Evolutionary conservation across 2,113 vertebrate species (phyloP).

Genomic region (Mesocricetus auratus): DNA sequence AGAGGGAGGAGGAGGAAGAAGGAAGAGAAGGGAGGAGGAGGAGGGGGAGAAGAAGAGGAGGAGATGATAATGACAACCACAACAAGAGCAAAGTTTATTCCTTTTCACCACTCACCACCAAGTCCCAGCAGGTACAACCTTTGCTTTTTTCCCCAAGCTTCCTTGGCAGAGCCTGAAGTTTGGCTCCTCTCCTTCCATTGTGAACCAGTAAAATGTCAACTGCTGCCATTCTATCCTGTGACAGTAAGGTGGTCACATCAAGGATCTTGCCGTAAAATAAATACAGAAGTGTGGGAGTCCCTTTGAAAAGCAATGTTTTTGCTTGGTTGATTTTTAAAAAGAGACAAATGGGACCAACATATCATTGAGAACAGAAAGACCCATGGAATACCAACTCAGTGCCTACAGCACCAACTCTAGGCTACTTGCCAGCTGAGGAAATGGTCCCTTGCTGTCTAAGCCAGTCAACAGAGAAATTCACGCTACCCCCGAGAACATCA

Average conservation of each 20-base stretch:
- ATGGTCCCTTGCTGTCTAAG: not conserved
- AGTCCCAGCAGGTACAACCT: not conserved
- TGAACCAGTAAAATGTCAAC: not conserved
- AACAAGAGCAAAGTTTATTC: not conserved
- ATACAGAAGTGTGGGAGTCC: not conserved
- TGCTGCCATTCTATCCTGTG: not conserved
- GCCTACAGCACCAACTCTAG: not conserved
- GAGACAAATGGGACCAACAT: not conserved
- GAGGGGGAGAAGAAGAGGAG: not conserved
- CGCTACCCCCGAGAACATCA: not conserved
- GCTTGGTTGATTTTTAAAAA: not conserved
- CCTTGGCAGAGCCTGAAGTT: not conserved
- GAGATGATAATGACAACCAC: not conserved
- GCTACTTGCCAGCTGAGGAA: not conserved
- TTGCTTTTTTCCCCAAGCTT: not conserved
- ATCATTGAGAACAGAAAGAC: not conserved
- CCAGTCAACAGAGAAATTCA: not conserved
- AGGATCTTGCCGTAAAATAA: not conserved
- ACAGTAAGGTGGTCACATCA: not conserved
- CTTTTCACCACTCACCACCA: not conserved
- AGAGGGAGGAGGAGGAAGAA: not conserved
- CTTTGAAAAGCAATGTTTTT: slow-evolving; percentile 32
- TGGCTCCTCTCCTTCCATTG: not conserved
- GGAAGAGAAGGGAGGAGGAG: not conserved
- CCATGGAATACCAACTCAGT: not conserved